Conservation (phyloP, 2,888 invertebrate genomes). For the Neoscelio sp. region DNA sequence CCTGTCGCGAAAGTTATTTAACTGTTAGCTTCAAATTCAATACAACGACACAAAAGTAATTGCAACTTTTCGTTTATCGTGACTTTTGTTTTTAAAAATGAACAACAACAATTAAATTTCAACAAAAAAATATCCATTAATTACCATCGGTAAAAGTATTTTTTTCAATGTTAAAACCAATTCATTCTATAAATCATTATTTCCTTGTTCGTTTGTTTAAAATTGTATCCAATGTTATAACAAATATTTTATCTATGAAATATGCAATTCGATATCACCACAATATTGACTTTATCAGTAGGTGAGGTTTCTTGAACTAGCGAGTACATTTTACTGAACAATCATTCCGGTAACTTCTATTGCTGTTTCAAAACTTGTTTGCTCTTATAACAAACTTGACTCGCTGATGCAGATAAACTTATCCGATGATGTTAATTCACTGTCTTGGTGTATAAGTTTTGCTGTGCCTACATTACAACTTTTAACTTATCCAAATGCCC, state of each 20-base stretch:
- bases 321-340: conserved; percentile 60
- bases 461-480: conserved; percentile 65
- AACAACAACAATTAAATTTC: no score
- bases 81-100: not conserved
- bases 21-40: not conserved
- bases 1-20: conserved; percentile 23
- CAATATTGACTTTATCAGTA: conserved; percentile 58
- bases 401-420: conserved; percentile 63
- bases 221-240: no score
- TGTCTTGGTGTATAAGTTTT: conserved; percentile 56
- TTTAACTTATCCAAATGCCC: conserved; percentile 44
- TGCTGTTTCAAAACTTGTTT: conserved; percentile 67
- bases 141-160: no score
- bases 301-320: conserved; percentile 58
- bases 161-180: no score
- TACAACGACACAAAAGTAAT: conserved; percentile 1
- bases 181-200: no score
- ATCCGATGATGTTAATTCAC: conserved; percentile 61
- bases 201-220: no score
- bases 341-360: conserved; percentile 62
- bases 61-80: conserved; percentile 16
- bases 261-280: conserved; percentile 45
- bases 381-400: conserved; percentile 66
- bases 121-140: no score
- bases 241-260: conserved; percentile 41